Conservation (phyloP, 1,140 invertebrate genomes). For the Aphelenchoides fujianensis region DNA sequence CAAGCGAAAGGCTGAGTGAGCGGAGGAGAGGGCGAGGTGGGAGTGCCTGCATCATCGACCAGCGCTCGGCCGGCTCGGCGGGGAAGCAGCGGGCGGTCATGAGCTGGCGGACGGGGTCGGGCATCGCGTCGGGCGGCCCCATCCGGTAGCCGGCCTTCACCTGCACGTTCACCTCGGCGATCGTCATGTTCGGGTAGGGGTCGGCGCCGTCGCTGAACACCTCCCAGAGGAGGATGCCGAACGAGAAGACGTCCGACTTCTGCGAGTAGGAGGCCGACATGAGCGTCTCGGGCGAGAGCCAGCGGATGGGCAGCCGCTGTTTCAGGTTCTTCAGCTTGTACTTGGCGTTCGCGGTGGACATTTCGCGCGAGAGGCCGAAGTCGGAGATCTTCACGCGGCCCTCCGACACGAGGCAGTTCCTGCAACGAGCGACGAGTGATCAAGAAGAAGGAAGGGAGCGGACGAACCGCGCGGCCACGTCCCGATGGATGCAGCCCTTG, state of each 20-base stretch:
- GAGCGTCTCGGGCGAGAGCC: conserved; percentile 44
- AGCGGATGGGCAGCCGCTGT: conserved; percentile 43
- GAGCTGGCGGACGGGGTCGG: conserved; percentile 27
- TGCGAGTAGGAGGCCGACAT: conserved; percentile 28
- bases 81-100: conserved; percentile 37
- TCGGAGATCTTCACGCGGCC: conserved; percentile 92
- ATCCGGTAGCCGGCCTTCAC: conserved; percentile 40
- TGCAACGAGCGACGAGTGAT: conserved; percentile 75
- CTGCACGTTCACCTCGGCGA: conserved; percentile 48
- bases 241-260: conserved; percentile 47
- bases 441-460: neutral
- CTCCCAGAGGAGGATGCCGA: conserved; percentile 43
- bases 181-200: conserved; percentile 39
- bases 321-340: conserved; percentile 49
- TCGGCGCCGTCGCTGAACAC: conserved; percentile 42
- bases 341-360: conserved; percentile 28
- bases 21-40: no score
- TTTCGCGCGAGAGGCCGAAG: conserved; percentile 92
- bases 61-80: conserved; percentile 34
- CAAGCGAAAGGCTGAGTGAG: no score
- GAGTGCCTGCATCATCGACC: conserved; percentile 32
- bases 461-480: conserved; percentile 27
- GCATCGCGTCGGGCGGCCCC: conserved; percentile 39
- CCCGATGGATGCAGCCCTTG: conserved; percentile 87
- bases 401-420: conserved; percentile 85